A percentile compares a stretch with the other conserved stretches of the same genome.
Evolutionary conservation across 2,888 invertebrate species (phyloP).

Genomic region (Gibbula magus): DNA sequence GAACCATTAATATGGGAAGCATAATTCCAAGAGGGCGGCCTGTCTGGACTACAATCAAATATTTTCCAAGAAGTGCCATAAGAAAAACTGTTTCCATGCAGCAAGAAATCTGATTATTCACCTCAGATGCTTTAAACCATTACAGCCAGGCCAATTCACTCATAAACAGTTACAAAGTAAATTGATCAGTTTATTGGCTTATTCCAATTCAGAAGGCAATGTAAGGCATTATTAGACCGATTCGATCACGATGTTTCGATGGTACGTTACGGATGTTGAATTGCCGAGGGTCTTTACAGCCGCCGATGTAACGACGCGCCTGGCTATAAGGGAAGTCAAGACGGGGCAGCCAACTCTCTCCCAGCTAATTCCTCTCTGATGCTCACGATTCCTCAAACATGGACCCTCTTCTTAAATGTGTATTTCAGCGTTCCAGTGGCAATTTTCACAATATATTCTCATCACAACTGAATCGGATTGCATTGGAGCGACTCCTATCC

Average conservation of each 20-base stretch:
- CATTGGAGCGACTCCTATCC: not conserved
- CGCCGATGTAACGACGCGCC: not conserved
- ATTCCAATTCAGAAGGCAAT: constrained; percentile 11
- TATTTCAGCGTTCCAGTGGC: constrained; percentile 13
- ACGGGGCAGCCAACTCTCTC: not conserved
- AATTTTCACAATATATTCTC: constrained; percentile 12
- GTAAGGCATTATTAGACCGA: constrained; percentile 3
- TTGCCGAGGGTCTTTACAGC: not conserved
- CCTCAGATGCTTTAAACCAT: constrained; percentile 19
- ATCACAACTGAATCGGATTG: constrained; percentile 12
- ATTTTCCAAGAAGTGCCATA: not conserved
- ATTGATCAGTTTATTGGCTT: constrained; percentile 23
- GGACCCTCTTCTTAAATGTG: not conserved
- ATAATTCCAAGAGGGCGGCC: not conserved
- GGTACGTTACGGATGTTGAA: not conserved
- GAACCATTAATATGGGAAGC: not conserved
- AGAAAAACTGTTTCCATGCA: constrained; percentile 2
- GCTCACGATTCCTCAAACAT: not conserved
- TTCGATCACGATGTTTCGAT: constrained; percentile 10
- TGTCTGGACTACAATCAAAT: not conserved
- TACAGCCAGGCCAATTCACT: constrained; percentile 6
- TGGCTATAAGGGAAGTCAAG: not conserved
- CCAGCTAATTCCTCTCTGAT: not conserved
- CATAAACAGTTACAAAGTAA: constrained; percentile 20
- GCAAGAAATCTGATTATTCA: constrained; percentile 7